A percentile compares a stretch with the other conserved stretches of the same genome.
These are phyloP conservation scores for Xiphorhynchus erythropygius DNA, from an alignment of 2,797 vertebrate genomes.

Conservation along the genomic window DNA sequence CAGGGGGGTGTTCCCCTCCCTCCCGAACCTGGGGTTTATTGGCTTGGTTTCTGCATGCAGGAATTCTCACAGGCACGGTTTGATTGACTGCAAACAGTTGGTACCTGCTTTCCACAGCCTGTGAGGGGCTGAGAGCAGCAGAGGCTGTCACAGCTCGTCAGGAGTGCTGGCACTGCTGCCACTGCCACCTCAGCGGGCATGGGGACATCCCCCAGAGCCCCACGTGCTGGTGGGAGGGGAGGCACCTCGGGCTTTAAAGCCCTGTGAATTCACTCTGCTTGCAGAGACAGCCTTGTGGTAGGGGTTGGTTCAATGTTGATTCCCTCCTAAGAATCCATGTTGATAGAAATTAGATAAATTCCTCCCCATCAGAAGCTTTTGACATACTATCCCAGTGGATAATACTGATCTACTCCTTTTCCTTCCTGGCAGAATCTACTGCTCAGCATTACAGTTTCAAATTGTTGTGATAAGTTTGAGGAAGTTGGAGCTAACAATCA, in stretches of 20 bases:
- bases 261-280: neutral
- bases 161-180: neutral
- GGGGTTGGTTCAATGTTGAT: neutral
- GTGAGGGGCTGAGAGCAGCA: neutral
- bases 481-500: neutral
- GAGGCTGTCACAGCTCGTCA: neutral
- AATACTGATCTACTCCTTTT: neutral
- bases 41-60: neutral
- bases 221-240: neutral
- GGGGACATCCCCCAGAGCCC: neutral
- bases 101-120: neutral
- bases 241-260: neutral
- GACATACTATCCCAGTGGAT: rapidly evolving
- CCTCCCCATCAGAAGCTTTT: neutral
- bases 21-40: neutral
- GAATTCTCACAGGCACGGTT: rapidly evolving
- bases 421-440: neutral
- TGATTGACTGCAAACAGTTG: neutral
- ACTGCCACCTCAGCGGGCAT: neutral
- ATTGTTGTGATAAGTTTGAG: neutral
- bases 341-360: neutral
- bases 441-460: neutral
- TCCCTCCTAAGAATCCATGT: neutral
- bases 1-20: neutral
- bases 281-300: neutral